These are phyloP conservation scores for Miichthys miiuy DNA, from an alignment of 2,797 vertebrate genomes.

Conservation along the genomic window DNA sequence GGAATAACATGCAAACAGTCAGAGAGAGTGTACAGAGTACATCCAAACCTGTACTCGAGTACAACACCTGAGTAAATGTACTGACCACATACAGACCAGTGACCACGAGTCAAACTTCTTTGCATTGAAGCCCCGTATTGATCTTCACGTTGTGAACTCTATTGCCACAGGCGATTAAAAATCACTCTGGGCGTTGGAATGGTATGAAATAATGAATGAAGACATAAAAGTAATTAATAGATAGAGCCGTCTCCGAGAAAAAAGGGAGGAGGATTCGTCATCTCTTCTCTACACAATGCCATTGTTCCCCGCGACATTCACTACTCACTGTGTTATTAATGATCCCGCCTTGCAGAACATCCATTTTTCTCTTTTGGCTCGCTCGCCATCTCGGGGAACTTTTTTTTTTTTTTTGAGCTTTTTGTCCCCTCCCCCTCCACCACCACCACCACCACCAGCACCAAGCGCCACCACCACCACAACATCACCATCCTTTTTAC, in stretches of 20 bases:
- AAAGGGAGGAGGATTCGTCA: constrained; percentile 81
- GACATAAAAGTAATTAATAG: constrained; percentile 86
- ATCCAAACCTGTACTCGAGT: background rate
- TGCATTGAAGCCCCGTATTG: background rate
- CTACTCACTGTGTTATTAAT: constrained; percentile 84
- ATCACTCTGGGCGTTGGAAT: constrained; percentile 64
- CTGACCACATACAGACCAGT: background rate
- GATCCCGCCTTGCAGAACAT: constrained; percentile 71
- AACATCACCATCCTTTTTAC: constrained; percentile 2
- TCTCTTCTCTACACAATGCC: constrained; percentile 85
- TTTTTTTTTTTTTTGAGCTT: constrained; percentile 56
- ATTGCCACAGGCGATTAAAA: constrained; percentile 74
- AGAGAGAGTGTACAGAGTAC: too few relatives aligned
- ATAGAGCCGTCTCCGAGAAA: constrained; percentile 75
- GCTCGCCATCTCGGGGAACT: constrained; percentile 28
- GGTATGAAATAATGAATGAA: constrained; percentile 81
- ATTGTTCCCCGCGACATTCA: constrained; percentile 83
- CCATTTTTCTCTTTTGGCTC: constrained; percentile 63
- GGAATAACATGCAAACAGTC: background rate
- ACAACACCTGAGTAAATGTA: background rate
- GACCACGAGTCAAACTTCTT: constrained; percentile 2
- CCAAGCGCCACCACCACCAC: background rate
- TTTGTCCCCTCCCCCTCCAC: constrained; percentile 15
- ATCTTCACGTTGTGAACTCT: constrained; percentile 43
- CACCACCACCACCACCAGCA: background rate